Percentiles rank a stretch among this genome's conserved stretches.
Conservation (phyloP, 2,797 vertebrate species). For the Tadarida brasiliensis region DNA sequence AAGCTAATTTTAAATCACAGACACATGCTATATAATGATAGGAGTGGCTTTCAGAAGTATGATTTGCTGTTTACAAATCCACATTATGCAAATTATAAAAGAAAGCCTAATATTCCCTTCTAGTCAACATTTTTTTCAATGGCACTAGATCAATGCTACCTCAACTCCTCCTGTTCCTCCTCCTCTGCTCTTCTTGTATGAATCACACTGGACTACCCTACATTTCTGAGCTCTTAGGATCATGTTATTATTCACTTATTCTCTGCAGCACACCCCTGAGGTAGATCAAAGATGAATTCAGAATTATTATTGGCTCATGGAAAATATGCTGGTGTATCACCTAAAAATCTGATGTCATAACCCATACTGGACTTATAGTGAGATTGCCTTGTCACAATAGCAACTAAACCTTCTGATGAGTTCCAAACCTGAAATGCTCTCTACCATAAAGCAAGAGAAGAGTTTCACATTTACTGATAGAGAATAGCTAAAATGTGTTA, state of each 20-base stretch:
- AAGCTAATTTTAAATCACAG: slow-evolving; percentile 72
- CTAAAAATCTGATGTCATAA: neutral
- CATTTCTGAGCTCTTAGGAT: neutral
- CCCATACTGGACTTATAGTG: neutral
- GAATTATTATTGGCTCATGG: slow-evolving; percentile 20
- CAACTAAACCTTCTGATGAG: neutral
- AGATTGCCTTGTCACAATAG: neutral
- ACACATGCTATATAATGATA: slow-evolving; percentile 36
- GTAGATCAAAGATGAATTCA: neutral
- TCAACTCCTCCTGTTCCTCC: neutral
- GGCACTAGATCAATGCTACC: too few species aligned
- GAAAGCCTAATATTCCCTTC: neutral
- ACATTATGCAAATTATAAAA: slow-evolving; percentile 55
- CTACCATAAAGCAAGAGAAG: neutral
- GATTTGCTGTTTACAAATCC: slow-evolving; percentile 68
- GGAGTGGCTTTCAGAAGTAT: slow-evolving; percentile 64
- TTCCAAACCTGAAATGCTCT: neutral
- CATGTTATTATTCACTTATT: neutral
- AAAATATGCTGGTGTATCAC: neutral
- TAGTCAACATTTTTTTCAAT: neutral
- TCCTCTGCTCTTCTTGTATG: neutral
- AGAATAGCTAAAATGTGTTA: neutral
- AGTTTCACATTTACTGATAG: neutral
- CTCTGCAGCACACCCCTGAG: neutral
- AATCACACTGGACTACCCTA: neutral